Evolutionary conservation across 2,113 vertebrate species (phyloP).

Genomic region (Peromyscus maniculatus): DNA sequence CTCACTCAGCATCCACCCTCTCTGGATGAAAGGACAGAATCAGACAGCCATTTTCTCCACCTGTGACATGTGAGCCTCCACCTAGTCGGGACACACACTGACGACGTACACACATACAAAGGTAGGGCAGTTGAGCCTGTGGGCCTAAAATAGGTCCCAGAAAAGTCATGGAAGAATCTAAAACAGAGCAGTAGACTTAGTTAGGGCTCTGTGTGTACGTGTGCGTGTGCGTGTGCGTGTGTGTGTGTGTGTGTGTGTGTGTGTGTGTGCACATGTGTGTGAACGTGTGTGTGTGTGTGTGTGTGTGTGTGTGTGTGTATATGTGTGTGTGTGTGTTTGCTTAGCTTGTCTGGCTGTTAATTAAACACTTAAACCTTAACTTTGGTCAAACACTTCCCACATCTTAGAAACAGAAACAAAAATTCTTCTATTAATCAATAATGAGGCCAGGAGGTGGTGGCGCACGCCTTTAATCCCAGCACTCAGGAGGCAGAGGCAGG

Average conservation of each 20-base stretch:
- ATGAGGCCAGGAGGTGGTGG: background rate
- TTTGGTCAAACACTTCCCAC: background rate
- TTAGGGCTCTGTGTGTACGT: background rate
- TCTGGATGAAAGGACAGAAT: conserved; percentile 42
- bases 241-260: background rate
- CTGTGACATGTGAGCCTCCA: background rate
- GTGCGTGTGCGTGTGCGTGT: background rate
- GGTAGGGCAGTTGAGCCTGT: rapidly evolving
- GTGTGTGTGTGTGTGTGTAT: background rate
- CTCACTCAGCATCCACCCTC: conserved; percentile 22
- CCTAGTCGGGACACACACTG: too few species aligned
- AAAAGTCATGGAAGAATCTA: background rate
- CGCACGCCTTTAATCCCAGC: too few species aligned
- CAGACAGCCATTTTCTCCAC: background rate
- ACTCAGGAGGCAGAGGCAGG: too few species aligned
- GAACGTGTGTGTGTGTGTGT: background rate
- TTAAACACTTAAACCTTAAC: background rate
- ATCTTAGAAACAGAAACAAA: background rate
- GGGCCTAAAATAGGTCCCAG: background rate
- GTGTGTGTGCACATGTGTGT: background rate
- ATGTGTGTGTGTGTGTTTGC: background rate
- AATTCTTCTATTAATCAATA: background rate
- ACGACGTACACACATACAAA: background rate
- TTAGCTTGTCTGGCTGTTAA: background rate
- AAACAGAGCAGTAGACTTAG: background rate